Conservation (phyloP, 2,797 vertebrate species). For the Phoebastria nigripes region DNA sequence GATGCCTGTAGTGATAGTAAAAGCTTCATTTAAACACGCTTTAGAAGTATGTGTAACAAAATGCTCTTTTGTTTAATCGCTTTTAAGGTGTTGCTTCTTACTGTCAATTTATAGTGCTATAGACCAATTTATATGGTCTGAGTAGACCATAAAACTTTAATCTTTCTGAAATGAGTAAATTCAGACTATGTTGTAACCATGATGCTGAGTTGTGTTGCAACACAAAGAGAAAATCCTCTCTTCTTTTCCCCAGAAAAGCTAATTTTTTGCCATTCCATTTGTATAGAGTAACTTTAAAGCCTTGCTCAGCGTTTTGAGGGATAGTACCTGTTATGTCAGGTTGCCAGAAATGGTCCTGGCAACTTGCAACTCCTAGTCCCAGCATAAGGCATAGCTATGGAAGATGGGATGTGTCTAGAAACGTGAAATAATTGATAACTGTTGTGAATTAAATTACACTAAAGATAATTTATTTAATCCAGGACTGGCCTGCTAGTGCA, state of each 20-base stretch:
- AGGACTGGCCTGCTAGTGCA: background rate
- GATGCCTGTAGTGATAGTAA: background rate
- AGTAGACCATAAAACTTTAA: background rate
- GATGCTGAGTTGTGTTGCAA: background rate
- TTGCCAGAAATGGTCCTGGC: background rate
- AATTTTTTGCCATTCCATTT: background rate
- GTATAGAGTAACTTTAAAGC: background rate
- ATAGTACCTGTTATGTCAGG: background rate
- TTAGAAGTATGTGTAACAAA: background rate
- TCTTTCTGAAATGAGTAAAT: background rate
- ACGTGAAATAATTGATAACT: background rate
- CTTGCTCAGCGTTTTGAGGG: background rate
- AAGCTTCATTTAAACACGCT: background rate
- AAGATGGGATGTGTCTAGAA: background rate
- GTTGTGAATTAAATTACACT: constrained; percentile 2
- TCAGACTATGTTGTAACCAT: background rate
- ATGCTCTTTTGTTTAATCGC: background rate
- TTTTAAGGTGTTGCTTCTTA: background rate
- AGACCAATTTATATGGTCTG: background rate
- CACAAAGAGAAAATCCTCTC: background rate
- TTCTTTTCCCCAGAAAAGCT: background rate
- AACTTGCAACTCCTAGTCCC: background rate
- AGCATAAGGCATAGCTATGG: background rate
- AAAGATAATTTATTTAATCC: background rate
- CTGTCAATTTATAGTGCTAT: background rate